These are phyloP conservation scores for Listronotus bonariensis DNA, from an alignment of 1,140 invertebrate species.

Conservation along the genomic window DNA sequence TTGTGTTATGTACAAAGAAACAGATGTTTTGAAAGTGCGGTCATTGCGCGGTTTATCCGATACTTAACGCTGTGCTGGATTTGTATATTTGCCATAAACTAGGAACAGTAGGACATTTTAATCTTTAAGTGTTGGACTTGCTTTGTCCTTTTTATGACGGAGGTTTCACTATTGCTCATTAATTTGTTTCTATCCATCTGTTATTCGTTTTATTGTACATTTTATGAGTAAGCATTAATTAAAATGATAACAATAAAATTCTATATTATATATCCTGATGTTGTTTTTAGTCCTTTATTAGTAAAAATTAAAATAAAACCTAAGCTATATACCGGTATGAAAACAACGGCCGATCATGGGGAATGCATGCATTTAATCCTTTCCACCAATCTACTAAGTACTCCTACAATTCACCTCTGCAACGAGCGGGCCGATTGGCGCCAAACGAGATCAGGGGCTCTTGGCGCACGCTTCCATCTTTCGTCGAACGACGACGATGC, in stretches of 20 bases:
- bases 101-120: conserved; percentile 50
- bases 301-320: not conserved
- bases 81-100: conserved; percentile 56
- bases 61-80: conserved; percentile 50
- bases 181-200: conserved; percentile 57
- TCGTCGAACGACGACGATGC: too few relatives aligned
- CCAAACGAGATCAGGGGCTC: too few relatives aligned
- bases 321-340: too few relatives aligned
- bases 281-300: conserved; percentile 26
- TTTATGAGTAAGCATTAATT: conserved; percentile 56
- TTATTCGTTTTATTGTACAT: conserved; percentile 58
- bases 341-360: too few relatives aligned
- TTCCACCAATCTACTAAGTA: too few relatives aligned
- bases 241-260: conserved; percentile 56
- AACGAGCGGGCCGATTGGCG: too few relatives aligned
- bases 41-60: conserved; percentile 43
- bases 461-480: too few relatives aligned
- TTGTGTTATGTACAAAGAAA: conserved; percentile 47
- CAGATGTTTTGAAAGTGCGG: conserved; percentile 48
- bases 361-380: too few relatives aligned
- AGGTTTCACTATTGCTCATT: conserved; percentile 58
- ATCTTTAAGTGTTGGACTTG: conserved; percentile 52
- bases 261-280: conserved; percentile 55
- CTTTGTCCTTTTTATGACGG: conserved; percentile 52
- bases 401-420: too few relatives aligned